Evolutionary conservation across 1,140 invertebrate genomes (phyloP), one percentile per base, ranked within the genome.

Genomic region (Megalopta genalis): DNA sequence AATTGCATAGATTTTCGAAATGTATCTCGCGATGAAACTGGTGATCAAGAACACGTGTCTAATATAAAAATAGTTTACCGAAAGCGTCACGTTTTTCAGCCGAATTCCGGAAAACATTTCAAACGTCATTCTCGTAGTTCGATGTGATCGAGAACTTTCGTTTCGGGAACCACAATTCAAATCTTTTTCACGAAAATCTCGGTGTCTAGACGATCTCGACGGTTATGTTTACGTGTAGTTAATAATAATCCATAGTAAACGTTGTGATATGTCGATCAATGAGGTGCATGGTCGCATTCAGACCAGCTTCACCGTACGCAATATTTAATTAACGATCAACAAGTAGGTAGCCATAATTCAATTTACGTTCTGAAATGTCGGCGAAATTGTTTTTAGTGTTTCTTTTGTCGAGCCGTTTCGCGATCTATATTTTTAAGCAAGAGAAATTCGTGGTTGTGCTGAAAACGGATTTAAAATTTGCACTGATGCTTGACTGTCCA

Each of bases 321-420:
- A 23, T 66, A 37, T 18, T 5, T 66, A 59, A 25, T 59, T 60
- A 67, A 49, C 8, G 39, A 60, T 67, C 70, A 79, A 74, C 63
- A 75, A 62, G 64, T 67, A 52, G 21, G 64, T 67, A 52, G 21
- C 14, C 16, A 9, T 67, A 27, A 79, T 66, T 60, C 8, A 16
- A 9, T 65, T 59, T 52, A 21, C 12, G 32, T 39, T 59, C 57
- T 59, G 0, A 23, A 62, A 23, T 39, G n/a, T 12, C 16, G 1
- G 63, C 3, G 39, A 5, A n/a, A 37, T 16, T 6, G 59, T 66
- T 1, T 6, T 18, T 6, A 18, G 49, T 21, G 4, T 52, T 52
- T 52, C 49, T 52, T 7, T 16, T 14, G 18, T 52, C 14, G 49
- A 21, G 14, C 18, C 49, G 49, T 52, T 46, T 32, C 32, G 12